Percentiles rank a stretch among this genome's conserved stretches.
Conservation (phyloP, 1,140 invertebrate species). For the Trichogramma pretiosum region DNA sequence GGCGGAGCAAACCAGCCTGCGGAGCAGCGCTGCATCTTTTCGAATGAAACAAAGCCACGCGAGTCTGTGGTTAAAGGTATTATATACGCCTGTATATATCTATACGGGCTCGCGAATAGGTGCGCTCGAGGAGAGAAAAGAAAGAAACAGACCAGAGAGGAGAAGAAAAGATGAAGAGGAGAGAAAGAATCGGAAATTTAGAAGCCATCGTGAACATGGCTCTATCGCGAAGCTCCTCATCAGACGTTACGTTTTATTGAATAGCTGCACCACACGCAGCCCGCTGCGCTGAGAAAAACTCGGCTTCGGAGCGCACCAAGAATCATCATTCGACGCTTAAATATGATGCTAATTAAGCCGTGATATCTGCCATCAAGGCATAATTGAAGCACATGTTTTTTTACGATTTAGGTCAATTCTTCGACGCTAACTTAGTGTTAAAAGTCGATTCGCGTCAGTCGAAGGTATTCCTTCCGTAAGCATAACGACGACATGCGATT, state of each 20-base stretch:
- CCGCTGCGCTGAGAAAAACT: no score
- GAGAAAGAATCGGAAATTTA: background rate
- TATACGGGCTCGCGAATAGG: no score
- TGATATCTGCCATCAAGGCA: conserved; percentile 1
- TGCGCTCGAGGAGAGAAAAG: no score
- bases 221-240: conserved; percentile 8
- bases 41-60: background rate
- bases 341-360: conserved; percentile 9
- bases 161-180: background rate
- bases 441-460: conserved; percentile 7
- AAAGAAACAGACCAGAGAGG: background rate
- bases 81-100: no score
- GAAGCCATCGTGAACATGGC: conserved; percentile 13
- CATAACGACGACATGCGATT: background rate
- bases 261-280: no score
- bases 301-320: background rate
- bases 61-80: no score
- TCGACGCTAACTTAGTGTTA: conserved; percentile 2
- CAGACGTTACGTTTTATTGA: conserved; percentile 8
- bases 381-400: background rate
- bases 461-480: conserved; percentile 5
- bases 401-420: background rate
- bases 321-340: background rate
- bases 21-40: no score
- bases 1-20: no score